Evolutionary conservation across 1,140 invertebrate genomes (phyloP).

Genomic region (Diabrotica virgifera): DNA sequence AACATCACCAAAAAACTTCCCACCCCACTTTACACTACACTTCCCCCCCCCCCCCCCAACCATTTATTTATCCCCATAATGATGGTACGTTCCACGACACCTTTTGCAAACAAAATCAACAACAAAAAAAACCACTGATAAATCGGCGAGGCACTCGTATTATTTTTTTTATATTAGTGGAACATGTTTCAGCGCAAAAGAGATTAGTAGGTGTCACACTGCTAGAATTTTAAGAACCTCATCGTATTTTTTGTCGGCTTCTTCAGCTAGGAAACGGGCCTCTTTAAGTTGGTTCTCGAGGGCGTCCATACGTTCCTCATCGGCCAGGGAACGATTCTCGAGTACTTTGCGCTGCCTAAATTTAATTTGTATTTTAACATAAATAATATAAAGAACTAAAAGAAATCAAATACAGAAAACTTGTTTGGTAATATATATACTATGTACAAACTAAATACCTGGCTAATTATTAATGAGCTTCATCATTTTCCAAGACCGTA

Average conservation of each 20-base stretch:
- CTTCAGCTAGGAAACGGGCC: conserved; percentile 98
- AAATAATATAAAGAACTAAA: neutral
- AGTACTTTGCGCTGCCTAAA: conserved; percentile 85
- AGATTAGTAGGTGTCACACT: neutral
- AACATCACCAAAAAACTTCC: too few relatives aligned
- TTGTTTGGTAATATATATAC: too few relatives aligned
- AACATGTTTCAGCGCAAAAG: conserved; percentile 20
- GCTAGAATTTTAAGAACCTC: conserved; percentile 69
- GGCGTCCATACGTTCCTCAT: conserved; percentile 99
- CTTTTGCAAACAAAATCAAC: conserved; percentile 5
- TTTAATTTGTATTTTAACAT: conserved; percentile 5
- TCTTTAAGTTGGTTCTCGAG: conserved; percentile 99
- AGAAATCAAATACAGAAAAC: neutral
- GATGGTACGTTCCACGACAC: conserved; percentile 22
- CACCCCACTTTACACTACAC: too few relatives aligned
- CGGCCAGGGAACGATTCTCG: conserved; percentile 98
- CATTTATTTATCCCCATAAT: neutral
- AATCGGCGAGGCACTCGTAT: neutral
- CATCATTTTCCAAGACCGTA: too few relatives aligned
- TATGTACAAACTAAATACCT: too few relatives aligned
- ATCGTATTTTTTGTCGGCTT: conserved; percentile 99
- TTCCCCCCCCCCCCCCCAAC: too few relatives aligned
- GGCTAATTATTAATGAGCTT: too few relatives aligned
- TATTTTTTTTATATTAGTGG: conserved; percentile 18
- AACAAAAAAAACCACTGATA: conserved; percentile 6